Evolutionary conservation across 2,888 invertebrate species (phyloP).

Genomic region (Ochropacha duplaris): DNA sequence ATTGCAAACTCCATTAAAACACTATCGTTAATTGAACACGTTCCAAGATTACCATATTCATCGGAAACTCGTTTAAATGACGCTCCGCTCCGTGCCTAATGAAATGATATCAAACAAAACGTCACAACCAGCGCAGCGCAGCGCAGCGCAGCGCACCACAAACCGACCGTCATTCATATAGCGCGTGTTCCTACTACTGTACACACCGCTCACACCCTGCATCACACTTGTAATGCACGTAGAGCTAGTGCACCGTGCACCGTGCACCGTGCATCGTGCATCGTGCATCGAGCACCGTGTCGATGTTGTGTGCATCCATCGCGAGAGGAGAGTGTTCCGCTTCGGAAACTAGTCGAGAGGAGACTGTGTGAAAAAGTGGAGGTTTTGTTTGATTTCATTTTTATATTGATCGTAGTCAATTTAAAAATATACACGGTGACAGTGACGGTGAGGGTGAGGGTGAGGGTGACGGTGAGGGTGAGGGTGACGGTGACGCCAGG

Average conservation of each 20-base stretch:
- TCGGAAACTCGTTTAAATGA: not conserved
- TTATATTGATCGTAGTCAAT: too few relatives aligned
- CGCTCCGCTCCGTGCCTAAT: not conserved
- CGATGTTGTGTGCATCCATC: not conserved
- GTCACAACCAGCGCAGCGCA: not conserved
- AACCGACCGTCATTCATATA: not conserved
- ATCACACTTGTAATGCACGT: not conserved
- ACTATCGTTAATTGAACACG: not conserved
- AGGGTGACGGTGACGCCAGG: too few relatives aligned
- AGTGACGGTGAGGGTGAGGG: too few relatives aligned
- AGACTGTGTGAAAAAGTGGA: too few relatives aligned
- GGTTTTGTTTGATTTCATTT: not conserved
- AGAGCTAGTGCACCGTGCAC: not conserved
- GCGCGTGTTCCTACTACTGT: not conserved
- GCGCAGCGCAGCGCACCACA: too few relatives aligned
- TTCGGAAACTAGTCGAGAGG: not conserved
- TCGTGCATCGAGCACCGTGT: too few relatives aligned
- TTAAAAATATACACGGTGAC: too few relatives aligned
- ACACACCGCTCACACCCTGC: not conserved
- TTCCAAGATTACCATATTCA: not conserved
- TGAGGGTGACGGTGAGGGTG: too few relatives aligned
- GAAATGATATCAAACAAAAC: not conserved
- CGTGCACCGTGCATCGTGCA: too few relatives aligned
- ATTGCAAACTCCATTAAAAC: not conserved
- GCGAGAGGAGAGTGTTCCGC: too few relatives aligned